Evolutionary conservation across 2,797 vertebrate species (phyloP).

Genomic region (Novumbra hubbsi): DNA sequence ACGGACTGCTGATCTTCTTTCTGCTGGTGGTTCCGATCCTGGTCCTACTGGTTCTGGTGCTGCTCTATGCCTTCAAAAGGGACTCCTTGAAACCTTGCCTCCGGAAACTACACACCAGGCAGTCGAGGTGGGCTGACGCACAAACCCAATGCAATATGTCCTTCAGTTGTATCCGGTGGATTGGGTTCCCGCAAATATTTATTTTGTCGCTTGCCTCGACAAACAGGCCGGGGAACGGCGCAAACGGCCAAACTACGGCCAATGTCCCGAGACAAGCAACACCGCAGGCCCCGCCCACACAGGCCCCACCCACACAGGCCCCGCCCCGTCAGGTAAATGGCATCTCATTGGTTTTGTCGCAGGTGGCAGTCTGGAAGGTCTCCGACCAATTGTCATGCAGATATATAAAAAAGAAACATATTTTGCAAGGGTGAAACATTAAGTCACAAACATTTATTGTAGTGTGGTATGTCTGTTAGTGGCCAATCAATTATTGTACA

Average conservation of each 20-base stretch:
- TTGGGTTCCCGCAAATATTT: too few relatives aligned
- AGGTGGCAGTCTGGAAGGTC: neutral
- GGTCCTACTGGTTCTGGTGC: constrained; percentile 57
- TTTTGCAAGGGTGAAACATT: neutral
- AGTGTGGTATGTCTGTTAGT: neutral
- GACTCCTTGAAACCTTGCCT: constrained; percentile 59
- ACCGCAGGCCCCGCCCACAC: constrained; percentile 11
- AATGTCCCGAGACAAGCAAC: constrained; percentile 18
- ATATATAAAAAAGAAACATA: too few relatives aligned
- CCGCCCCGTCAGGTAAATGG: constrained; percentile 48
- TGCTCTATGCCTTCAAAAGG: constrained; percentile 74
- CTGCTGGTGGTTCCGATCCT: constrained; percentile 79
- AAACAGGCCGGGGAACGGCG: constrained; percentile 53
- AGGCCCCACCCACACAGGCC: neutral
- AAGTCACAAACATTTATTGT: neutral
- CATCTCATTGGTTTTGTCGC: neutral
- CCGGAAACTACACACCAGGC: constrained; percentile 33
- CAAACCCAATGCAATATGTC: neutral
- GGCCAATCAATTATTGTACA: neutral
- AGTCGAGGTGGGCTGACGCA: constrained; percentile 42
- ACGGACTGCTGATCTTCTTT: constrained; percentile 88
- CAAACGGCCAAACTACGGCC: constrained; percentile 27
- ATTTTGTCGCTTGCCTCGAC: neutral
- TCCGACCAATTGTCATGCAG: too few relatives aligned
- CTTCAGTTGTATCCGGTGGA: too few relatives aligned